Conservation (phyloP, 92 coral and sea anemone genomes). For the Porites lobata region DNA sequence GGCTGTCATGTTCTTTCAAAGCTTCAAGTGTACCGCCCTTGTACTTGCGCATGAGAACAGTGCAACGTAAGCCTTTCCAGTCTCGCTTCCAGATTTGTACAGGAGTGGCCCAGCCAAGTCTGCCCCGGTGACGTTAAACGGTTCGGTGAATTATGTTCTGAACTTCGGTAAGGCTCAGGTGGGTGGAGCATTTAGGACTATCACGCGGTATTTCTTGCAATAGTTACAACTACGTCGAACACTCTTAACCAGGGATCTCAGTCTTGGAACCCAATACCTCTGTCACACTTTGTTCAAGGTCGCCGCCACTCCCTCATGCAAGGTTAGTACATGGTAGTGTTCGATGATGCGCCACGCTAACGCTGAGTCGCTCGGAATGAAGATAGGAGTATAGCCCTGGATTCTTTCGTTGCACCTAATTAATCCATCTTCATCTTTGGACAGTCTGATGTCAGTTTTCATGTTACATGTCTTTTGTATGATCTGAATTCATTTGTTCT, state of each 20-base stretch:
- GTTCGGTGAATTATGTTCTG: slow-evolving; percentile 55
- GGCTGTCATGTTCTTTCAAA: slow-evolving; percentile 44
- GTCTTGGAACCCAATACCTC: slow-evolving; percentile 50
- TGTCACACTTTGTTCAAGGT: slow-evolving; percentile 66
- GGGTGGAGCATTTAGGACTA: slow-evolving; percentile 3
- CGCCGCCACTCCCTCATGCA: slow-evolving; percentile 63
- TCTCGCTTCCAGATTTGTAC: slow-evolving; percentile 26
- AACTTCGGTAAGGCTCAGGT: slow-evolving; percentile 45
- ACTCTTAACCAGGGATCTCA: slow-evolving; percentile 58
- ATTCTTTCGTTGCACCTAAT: slow-evolving; percentile 58
- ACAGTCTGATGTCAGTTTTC: slow-evolving; percentile 27
- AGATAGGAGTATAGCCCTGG: slow-evolving; percentile 59
- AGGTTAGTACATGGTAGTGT: slow-evolving; percentile 50
- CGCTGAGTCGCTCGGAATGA: slow-evolving; percentile 43
- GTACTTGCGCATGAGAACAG: slow-evolving; percentile 75
- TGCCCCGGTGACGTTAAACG: slow-evolving; percentile 64
- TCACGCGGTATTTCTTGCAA: slow-evolving; percentile 59
- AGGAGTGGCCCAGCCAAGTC: slow-evolving; percentile 72
- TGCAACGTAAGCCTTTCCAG: slow-evolving; percentile 53
- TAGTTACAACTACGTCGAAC: slow-evolving; percentile 43
- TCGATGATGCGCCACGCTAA: slow-evolving; percentile 41
- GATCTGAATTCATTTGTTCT: slow-evolving; percentile 42
- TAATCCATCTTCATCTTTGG: slow-evolving; percentile 58
- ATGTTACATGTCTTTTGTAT: slow-evolving; percentile 42
- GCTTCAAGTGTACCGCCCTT: slow-evolving; percentile 71